A percentile compares a stretch with the other conserved stretches of the same genome.
Conservation (phyloP, 2,113 vertebrate species). For the Aplodontia rufa region DNA sequence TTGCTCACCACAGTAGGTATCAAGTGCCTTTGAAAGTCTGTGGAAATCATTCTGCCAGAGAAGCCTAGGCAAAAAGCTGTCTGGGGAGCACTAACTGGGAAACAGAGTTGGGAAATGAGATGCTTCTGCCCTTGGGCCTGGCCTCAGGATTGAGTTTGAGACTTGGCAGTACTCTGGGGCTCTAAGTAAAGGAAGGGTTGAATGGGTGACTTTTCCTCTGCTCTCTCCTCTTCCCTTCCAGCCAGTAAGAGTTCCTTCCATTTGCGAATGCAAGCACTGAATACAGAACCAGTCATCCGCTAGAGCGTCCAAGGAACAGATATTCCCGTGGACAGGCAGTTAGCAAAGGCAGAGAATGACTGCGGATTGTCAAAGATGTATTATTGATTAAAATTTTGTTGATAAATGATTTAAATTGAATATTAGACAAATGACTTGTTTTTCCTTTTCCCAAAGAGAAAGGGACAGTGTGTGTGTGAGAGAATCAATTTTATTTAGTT, state of each 20-base stretch:
- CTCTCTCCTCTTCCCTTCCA: background rate
- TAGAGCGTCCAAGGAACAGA: background rate
- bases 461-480: too few species aligned
- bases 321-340: background rate
- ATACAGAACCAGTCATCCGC: background rate
- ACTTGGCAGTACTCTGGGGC: background rate
- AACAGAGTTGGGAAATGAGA: background rate
- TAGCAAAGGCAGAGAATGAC: background rate
- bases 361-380: background rate
- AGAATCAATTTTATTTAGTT: too few species aligned
- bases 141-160: background rate
- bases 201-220: background rate
- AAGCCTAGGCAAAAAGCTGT: background rate
- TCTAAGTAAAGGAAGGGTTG: background rate
- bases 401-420: background rate
- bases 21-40: background rate
- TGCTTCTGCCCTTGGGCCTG: background rate
- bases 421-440: background rate
- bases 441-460: too few species aligned
- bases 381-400: constrained; percentile 32
- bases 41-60: background rate
- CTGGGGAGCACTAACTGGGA: background rate
- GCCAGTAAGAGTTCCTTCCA: background rate
- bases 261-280: background rate
- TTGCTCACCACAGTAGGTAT: background rate